Base-by-base conservation (phyloP, 2,113 vertebrate genomes). In the Xiphophorus couchianus region DNA sequence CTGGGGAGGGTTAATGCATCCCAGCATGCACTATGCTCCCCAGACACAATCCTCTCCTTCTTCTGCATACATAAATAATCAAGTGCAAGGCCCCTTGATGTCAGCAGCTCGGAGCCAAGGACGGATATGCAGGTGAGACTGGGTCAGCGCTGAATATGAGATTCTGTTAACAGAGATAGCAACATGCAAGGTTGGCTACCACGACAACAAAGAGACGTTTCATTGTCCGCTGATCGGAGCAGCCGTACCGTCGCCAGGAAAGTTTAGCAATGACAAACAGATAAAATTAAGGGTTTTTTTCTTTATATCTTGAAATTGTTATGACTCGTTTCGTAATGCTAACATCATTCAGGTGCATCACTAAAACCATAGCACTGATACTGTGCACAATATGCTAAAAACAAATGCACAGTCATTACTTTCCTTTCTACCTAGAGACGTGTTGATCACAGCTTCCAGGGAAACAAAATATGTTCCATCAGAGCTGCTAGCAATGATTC, bases 61-160 rank as follows among this genome's bases (percentile, higher is more conserved):
- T 81, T 76, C 68, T 35, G 80, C 86, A 93, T 91, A 77, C 86
- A 84, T 88, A 91, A 92, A 77, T 91, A 88, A 93, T 90, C 75
- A 64, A 84, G 88, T 71, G 69, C 81, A 71, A 78, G 84, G 73
- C 76, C 74, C 73, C 81, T 85, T 85, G 72, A 81, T 89, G 86
- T 84, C 74, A 86, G 66, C 84, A 81, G 73, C 73, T 85, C 39
- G 68, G 60, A 80, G 75, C 29, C 66, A 74, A n/a, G 66, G 68
- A 61, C 67, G 82, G 73, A 73, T 66, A 77, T 84, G 78, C 89
- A 89, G 87, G 88, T 90, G 77, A 82, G 60, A 78, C 62, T 30
- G 75, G 66, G 84, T 86, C 81, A 86, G 85, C 76, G 85, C 82
- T 69, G 44, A 35, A 66, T 31, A 61, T 72, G 70, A 83, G 87